These are phyloP conservation scores for Drosophila baimaii DNA, from an alignment of 1,140 invertebrate genomes.

Conservation along the genomic window DNA sequence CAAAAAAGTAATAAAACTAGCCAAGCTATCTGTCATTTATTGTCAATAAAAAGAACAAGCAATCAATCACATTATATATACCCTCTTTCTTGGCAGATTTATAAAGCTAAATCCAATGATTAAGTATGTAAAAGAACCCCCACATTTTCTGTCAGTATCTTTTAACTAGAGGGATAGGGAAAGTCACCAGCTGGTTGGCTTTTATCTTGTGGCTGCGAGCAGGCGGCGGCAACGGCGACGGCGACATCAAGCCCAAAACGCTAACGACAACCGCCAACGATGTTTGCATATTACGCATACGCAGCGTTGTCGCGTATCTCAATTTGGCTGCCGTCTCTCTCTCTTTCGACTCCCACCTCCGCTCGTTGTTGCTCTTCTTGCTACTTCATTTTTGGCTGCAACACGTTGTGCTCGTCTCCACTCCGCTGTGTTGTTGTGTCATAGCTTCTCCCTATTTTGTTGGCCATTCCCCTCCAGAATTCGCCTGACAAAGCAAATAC, in stretches of 20 bases:
- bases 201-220: conserved; percentile 36
- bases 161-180: conserved; percentile 12
- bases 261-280: conserved; percentile 40
- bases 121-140: background rate
- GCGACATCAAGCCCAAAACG: conserved; percentile 14
- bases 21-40: no score
- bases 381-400: conserved; percentile 30
- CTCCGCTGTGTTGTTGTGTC: conserved; percentile 13
- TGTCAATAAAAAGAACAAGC: no score
- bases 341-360: no score
- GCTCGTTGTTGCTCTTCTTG: conserved; percentile 12
- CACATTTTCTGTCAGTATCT: conserved; percentile 18
- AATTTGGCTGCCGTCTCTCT: conserved; percentile 38
- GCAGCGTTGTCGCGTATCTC: conserved; percentile 65
- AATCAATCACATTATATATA: no score
- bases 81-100: no score
- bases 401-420: conserved; percentile 11
- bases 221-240: conserved; percentile 15
- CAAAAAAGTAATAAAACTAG: no score
- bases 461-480: conserved; percentile 6
- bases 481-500: conserved; percentile 47
- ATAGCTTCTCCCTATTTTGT: background rate
- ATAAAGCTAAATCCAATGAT: background rate
- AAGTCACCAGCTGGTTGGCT: conserved; percentile 42
- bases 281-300: conserved; percentile 68